Evolutionary conservation across 2,888 invertebrate species (phyloP), one percentile per base, ranked within the genome.

Genomic region (Drymonia ruficornis): DNA sequence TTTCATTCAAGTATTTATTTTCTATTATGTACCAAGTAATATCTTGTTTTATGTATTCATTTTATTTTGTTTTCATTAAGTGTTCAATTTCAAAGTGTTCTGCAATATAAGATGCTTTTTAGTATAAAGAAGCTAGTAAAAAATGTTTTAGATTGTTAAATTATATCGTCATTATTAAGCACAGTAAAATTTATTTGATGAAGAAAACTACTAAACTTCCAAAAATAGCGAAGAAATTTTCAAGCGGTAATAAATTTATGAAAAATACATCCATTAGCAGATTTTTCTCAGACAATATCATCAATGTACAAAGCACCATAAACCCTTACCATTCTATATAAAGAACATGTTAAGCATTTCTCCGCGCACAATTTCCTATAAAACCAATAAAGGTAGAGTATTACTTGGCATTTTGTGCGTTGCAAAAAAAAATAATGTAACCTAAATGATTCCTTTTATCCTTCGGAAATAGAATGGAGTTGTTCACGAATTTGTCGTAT

Each of bases 391-490:
- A 58, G 46, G 44, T n/a, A 49, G 43, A 58, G 61, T 62, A 65
- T 69, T 57, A 62, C 55, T n/a, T 18, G 28, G 50, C 49, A 61
- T 69, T 61, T 63, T 62, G 50, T 53, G 44, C 50, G 50, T 52
- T 53, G 54, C 52, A 56, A 62, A 55, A 48, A 53, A 23, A 69
- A 65, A 63, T 61, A 60, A 65, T 67, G 63, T 70, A 59, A 16
- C 53, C 59, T 56, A 68, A 75, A 74, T 77, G 65, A 74, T 78
- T 70, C 66, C 59, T 68, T 74, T 73, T 62, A 65, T 65, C 59
- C 50, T 29, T 13, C 31, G 50, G 59, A 64, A 71, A 70, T 61
- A 69, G 61, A 66, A 63, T 56, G 65, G 65, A 60, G 73, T 74
- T 70, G 71, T 69, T 63, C 64, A 53, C 59, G 63, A 70, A 69